A percentile compares a stretch with the other conserved stretches of the same genome.
phyloP scores from a whole-genome alignment of 1,140 invertebrate species.

The Lanistes nyassanus region DNA sequence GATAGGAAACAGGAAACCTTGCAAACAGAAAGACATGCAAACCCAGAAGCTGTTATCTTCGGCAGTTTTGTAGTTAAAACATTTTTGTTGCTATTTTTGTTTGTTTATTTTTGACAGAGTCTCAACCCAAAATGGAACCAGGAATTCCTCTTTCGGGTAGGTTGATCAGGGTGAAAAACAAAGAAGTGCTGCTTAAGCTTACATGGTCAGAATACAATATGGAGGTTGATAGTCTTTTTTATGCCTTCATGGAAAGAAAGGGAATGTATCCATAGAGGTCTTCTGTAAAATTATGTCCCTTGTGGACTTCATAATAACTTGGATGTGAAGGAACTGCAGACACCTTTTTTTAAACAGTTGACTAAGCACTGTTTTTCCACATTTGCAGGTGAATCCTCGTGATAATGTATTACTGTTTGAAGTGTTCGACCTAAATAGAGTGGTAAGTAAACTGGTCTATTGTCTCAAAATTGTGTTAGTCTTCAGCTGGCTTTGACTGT shows the following conservation, averaged over 20 bases:
- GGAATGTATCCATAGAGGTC: too few relatives aligned
- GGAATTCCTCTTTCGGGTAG: constrained; percentile 94
- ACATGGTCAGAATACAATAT: background rate
- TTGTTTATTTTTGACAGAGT: constrained; percentile 75
- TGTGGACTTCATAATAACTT: too few relatives aligned
- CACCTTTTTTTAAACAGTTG: too few relatives aligned
- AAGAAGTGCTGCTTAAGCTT: background rate
- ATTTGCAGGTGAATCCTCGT: constrained; percentile 83
- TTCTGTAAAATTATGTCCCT: too few relatives aligned
- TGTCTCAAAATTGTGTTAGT: too few relatives aligned
- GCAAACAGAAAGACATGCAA: too few relatives aligned
- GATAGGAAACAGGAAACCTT: too few relatives aligned
- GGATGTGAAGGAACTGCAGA: too few relatives aligned
- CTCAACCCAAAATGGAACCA: constrained; percentile 97
- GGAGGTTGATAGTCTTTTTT: background rate
- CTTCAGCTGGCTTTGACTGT: too few relatives aligned
- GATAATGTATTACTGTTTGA: constrained; percentile 94
- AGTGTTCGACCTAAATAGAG: constrained; percentile 97
- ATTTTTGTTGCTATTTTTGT: background rate
- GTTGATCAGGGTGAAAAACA: constrained; percentile 51
- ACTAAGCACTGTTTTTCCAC: constrained; percentile 34
- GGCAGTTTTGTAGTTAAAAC: background rate
- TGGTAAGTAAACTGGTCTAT: constrained; percentile 67
- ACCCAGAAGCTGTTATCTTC: background rate
- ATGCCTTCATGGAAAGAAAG: too few relatives aligned